Evolutionary conservation across 2,113 vertebrate genomes (phyloP).

Genomic region (Peromyscus maniculatus): DNA sequence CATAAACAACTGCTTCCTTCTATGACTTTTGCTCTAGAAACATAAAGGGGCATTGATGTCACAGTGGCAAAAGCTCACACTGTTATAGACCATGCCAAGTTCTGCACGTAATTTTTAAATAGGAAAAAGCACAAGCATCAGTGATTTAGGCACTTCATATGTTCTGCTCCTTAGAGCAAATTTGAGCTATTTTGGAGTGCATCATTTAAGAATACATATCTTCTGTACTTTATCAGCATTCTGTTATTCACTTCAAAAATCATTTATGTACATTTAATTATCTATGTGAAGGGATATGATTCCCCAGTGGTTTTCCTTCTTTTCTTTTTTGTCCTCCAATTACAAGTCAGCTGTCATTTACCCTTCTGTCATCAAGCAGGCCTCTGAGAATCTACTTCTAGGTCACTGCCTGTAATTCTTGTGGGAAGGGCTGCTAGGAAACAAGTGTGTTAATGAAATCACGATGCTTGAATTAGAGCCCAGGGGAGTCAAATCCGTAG

Average conservation of each 20-base stretch:
- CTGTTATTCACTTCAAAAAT: neutral
- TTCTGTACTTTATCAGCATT: neutral
- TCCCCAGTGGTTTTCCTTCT: neutral
- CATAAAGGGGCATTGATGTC: neutral
- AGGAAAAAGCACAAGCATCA: neutral
- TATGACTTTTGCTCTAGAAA: neutral
- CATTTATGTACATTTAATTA: neutral
- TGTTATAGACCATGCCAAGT: neutral
- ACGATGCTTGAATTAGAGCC: constrained; percentile 42
- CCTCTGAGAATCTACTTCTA: constrained; percentile 63
- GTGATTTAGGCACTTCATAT: neutral
- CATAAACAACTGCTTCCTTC: no score
- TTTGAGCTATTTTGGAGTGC: neutral
- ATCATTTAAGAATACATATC: neutral
- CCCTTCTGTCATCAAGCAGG: constrained; percentile 59
- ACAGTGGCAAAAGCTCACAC: neutral
- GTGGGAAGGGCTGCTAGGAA: constrained; percentile 55
- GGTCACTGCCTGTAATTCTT: constrained; percentile 74
- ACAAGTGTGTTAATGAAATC: constrained; percentile 76
- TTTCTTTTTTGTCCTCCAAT: constrained; percentile 33
- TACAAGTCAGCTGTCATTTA: constrained; percentile 69
- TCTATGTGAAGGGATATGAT: neutral
- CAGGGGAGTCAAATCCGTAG: neutral
- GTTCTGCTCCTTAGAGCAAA: neutral
- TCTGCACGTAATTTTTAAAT: neutral